Evolutionary conservation across 1,140 invertebrate genomes (phyloP).

Genomic region (Propsilocerus akamusi): DNA sequence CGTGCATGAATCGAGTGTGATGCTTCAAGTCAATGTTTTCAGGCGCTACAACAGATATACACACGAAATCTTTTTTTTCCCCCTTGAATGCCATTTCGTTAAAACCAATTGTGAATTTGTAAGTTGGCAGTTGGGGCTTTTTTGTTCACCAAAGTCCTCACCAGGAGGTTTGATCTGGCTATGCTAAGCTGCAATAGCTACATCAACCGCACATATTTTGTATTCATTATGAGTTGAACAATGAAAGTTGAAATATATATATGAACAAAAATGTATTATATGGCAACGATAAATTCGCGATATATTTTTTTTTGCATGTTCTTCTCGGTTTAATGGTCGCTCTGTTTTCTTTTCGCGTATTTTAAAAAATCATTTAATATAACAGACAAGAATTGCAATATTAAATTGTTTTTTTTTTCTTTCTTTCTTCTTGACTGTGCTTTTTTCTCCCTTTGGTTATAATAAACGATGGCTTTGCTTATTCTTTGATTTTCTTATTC

Average conservation of each 20-base stretch:
- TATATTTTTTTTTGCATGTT: not conserved
- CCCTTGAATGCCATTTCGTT: too few relatives aligned
- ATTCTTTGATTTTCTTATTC: not conserved
- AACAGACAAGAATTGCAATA: conserved; percentile 2
- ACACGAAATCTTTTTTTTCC: too few relatives aligned
- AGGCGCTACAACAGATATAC: too few relatives aligned
- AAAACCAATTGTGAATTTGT: too few relatives aligned
- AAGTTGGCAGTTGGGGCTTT: too few relatives aligned
- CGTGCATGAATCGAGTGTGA: too few relatives aligned
- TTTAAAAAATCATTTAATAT: not conserved
- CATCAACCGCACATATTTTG: not conserved
- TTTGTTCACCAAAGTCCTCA: too few relatives aligned
- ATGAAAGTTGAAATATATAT: not conserved
- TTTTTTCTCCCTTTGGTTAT: not conserved
- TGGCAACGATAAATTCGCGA: conserved; percentile 2
- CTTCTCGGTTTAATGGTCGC: not conserved
- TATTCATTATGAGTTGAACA: not conserved
- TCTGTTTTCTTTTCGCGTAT: not conserved
- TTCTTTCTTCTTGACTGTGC: not conserved
- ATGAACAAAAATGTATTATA: not conserved
- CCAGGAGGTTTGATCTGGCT: too few relatives aligned
- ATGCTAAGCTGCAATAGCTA: too few relatives aligned
- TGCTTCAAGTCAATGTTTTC: too few relatives aligned
- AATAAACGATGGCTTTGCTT: too few relatives aligned
- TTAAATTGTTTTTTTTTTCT: conserved; percentile 1